phyloP scores from a whole-genome alignment of 2,113 vertebrate genomes.

The Xiphophorus couchianus region DNA sequence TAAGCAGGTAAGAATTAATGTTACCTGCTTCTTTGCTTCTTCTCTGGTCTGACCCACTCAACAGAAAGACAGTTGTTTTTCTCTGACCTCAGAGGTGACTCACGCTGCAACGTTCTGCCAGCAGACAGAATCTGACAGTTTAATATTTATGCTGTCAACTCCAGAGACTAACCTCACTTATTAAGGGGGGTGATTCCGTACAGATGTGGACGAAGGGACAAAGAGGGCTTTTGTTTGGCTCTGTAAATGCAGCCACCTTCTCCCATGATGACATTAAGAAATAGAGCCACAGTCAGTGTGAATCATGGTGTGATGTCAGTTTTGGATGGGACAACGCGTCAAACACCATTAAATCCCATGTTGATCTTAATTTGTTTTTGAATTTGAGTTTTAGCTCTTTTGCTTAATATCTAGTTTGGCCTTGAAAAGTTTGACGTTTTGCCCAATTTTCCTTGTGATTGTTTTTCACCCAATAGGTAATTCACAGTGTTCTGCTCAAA shows the following conservation, averaged over 20 bases:
- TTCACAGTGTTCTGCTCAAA: no score
- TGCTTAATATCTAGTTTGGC: background rate
- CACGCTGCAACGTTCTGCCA: constrained; percentile 67
- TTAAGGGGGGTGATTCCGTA: constrained; percentile 70
- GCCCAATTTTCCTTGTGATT: no score
- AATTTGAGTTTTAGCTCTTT: background rate
- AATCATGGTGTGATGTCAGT: constrained; percentile 58
- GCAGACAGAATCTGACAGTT: constrained; percentile 75
- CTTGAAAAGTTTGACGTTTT: no score
- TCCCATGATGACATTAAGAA: constrained; percentile 61
- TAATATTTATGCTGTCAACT: constrained; percentile 79
- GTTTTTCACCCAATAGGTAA: no score
- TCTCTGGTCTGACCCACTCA: constrained; percentile 2
- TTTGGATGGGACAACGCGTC: constrained; percentile 49
- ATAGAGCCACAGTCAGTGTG: constrained; percentile 36
- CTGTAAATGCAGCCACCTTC: constrained; percentile 53
- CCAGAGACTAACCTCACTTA: constrained; percentile 70
- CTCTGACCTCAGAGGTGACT: constrained; percentile 64
- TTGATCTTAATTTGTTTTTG: constrained; percentile 4
- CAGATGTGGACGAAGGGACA: constrained; percentile 76
- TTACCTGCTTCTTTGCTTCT: constrained; percentile 14
- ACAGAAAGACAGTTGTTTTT: constrained; percentile 68
- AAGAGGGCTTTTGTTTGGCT: constrained; percentile 74
- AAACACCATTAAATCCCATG: constrained; percentile 19
- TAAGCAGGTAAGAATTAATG: background rate